Conservation (phyloP, 2,888 invertebrate genomes). For the Odontothrips loti region DNA sequence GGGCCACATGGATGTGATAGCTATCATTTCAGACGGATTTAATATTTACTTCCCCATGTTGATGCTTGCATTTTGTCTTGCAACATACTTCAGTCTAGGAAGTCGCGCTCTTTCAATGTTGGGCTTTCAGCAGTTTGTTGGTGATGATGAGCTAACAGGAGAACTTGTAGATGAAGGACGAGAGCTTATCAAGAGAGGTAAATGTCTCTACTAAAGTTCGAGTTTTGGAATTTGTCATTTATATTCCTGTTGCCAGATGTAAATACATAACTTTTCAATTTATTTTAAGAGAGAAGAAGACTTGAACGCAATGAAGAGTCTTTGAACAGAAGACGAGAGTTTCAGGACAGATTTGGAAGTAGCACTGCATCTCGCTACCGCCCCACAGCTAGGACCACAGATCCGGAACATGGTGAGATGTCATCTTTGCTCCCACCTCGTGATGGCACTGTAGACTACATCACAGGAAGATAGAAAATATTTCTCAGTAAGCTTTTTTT, state of each 20-base stretch:
- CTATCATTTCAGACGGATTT: conserved; percentile 94
- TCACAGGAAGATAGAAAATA: conserved; percentile 10
- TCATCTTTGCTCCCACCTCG: background rate
- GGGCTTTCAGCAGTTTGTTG: conserved; percentile 96
- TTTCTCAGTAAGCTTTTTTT: conserved; percentile 6
- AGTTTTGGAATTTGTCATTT: background rate
- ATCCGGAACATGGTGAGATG: conserved; percentile 16
- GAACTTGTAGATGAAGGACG: conserved; percentile 92
- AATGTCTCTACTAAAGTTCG: conserved; percentile 32
- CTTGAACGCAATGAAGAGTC: conserved; percentile 78
- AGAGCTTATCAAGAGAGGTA: conserved; percentile 85
- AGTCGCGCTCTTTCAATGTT: conserved; percentile 82
- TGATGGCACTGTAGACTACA: conserved; percentile 8
- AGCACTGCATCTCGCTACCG: background rate
- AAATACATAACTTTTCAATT: background rate
- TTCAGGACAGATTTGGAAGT: conserved; percentile 59
- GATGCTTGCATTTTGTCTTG: conserved; percentile 85
- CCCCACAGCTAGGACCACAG: background rate
- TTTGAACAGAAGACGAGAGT: conserved; percentile 66
- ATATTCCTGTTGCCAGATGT: too few relatives aligned
- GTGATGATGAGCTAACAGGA: conserved; percentile 86
- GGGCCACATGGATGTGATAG: conserved; percentile 99
- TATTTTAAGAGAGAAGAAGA: conserved; percentile 65
- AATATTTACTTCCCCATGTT: conserved; percentile 99
- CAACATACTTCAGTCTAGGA: conserved; percentile 92